Evolutionary conservation across 1,140 invertebrate genomes (phyloP).

Genomic region (Asbolus verrucosus): DNA sequence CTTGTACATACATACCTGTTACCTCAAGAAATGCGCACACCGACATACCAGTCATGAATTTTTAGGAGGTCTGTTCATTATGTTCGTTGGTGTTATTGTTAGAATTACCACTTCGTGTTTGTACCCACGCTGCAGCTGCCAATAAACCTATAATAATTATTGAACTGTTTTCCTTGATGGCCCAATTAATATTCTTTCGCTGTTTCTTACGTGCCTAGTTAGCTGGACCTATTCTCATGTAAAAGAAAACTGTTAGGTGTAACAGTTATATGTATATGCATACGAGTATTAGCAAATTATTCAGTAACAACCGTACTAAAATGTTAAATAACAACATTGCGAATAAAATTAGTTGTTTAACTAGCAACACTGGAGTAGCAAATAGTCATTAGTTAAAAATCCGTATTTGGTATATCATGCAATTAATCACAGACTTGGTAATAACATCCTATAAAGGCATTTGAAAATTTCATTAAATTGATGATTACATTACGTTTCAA

Average conservation of each 20-base stretch:
- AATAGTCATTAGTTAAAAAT: no score
- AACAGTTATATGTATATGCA: constrained; percentile 17
- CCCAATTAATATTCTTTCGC: constrained; percentile 31
- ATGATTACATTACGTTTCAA: no score
- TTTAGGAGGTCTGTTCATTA: background rate
- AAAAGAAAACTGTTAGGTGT: constrained; percentile 34
- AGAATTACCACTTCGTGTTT: no score
- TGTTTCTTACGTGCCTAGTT: constrained; percentile 17
- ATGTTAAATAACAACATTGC: no score
- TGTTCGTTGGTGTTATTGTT: background rate
- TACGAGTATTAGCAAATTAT: constrained; percentile 15
- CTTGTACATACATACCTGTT: constrained; percentile 41
- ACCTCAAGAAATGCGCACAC: constrained; percentile 28
- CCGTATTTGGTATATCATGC: no score
- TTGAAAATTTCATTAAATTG: no score
- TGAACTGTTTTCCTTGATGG: constrained; percentile 13
- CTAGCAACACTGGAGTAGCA: no score
- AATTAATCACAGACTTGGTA: no score
- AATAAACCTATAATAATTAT: no score
- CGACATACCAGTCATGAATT: background rate
- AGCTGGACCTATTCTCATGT: constrained; percentile 29
- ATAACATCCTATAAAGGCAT: no score
- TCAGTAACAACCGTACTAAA: background rate
- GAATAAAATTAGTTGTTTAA: no score
- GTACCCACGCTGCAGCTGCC: no score